These are phyloP conservation scores for Glandiceps talaboti DNA, from an alignment of 53 echinoderm and acorn worm genomes.

Conservation along the genomic window DNA sequence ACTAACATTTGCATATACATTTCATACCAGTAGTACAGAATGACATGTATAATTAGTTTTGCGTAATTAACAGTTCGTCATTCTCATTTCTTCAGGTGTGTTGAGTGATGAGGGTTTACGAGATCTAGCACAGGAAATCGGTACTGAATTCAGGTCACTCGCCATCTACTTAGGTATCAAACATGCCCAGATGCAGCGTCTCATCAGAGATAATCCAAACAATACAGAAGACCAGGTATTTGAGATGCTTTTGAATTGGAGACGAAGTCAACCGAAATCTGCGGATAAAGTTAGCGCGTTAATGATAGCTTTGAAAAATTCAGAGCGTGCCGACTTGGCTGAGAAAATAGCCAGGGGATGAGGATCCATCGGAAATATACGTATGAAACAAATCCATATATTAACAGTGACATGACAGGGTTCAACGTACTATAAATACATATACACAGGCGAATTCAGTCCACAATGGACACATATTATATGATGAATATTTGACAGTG, in stretches of 20 bases:
- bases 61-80: too few species aligned
- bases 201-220: neutral
- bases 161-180: neutral
- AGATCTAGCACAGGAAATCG: neutral
- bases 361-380: too few species aligned
- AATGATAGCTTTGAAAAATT: neutral
- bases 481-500: too few species aligned
- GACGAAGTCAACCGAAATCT: neutral
- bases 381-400: too few species aligned
- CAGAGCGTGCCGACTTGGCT: neutral
- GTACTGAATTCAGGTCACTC: neutral
- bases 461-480: too few species aligned
- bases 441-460: too few species aligned
- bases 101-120: neutral
- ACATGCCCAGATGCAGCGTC: neutral
- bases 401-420: too few species aligned
- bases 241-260: neutral
- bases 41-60: too few species aligned
- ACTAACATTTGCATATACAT: too few species aligned
- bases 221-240: neutral
- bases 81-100: neutral
- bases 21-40: too few species aligned
- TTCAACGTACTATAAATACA: too few species aligned
- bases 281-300: neutral
- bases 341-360: neutral